Base-by-base conservation (phyloP, 2,113 vertebrate species). In the Brachirus orientalis region DNA sequence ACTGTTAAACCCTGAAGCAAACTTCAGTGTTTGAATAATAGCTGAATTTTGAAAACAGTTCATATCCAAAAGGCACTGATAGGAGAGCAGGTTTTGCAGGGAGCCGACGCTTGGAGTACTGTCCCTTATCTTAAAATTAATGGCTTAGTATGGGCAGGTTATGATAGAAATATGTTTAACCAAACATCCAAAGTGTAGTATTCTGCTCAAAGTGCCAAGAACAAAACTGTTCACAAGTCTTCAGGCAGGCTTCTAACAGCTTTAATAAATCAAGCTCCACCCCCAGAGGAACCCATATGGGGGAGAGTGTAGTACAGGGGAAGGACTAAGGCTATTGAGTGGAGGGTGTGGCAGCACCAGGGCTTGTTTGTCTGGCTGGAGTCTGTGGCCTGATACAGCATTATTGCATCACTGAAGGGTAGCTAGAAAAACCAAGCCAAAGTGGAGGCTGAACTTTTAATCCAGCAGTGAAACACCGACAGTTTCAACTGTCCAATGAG, bases 371-470 rank as follows among this genome's bases (percentile, higher is more conserved):
- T 69, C 70, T 81, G 78, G 61, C 68, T 85, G 68, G 46, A 19
- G 62, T 64, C 63, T 56, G 20, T 88, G 80, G 63, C 28, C 77
- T 75, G 73, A 88, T 70, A 58, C 37, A 69, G 58, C 55, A 53
- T 54, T 14, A 58, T 86, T 90, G 61, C 79, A 69, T 82, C 70
- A 89, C 62, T 37, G 51, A 12, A n/a, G 43, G 19, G 37, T 68
- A 12, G 48, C 56, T 12, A 8, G 37, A 20, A 28, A 1, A 10
- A 6, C 28, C 6, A 28, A 17, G 10, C 17, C 20, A 53, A 69
- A 67, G 19, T 19, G 2, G 51, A 8, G 14, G 35, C 18, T 51
- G 35, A 9, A 3, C 10, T 69, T 69, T 36, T 12, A 48, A 8
- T 47, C 41, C 54, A 76, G 47, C 28, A 73, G 67, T 57, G 17